Base-by-base conservation (phyloP, 2,888 invertebrate genomes). In the Lampropteryx suffumata region DNA sequence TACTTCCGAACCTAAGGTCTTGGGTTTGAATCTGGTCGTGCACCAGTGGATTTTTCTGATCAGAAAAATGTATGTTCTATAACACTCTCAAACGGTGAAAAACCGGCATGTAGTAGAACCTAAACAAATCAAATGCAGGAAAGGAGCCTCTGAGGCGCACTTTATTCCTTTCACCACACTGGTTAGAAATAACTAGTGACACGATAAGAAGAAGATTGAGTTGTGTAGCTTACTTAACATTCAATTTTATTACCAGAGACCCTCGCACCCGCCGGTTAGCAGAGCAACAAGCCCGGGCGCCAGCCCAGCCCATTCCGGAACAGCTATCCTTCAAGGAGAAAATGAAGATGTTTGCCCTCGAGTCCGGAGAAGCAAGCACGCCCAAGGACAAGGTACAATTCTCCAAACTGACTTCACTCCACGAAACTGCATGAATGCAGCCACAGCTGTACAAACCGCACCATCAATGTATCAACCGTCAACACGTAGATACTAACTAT, bases 271-370 rank as follows among this genome's bases (percentile, higher is more conserved):
- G 95, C 50, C 94, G 97, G n/a, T 89, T 98, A 63, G 97, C 96
- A 1, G 96, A 97, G 80, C 93, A 94, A 70, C 94, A 94, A 65
- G 92, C 93, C 65, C 92, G 82, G 43, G 74, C 92, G 92, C 55
- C 93, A 93, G 60, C 95, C 13, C 85, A 92, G 61, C 93, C 95
- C 46, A 93, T 96, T 57, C 97, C 97, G 1, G 98, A 99, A 79
- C 97, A 98, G 71, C 92, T 99, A 55, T 97, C 97, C 50, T 99
- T 99, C 89, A 96, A 98, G 81, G 99, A 99, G 84, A 99, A 99
- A 89, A 99, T 99, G 98, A 98, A 98, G 89, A 97, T 99, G 96
- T 99, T 99, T 91, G 99, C 99, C 33, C 94, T 96, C 88, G 98
- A 99, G 90, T 95, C 98, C 9, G 99, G 99, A 32, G 98, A 98